phyloP scores from a whole-genome alignment of 2,113 vertebrate species.

The Callocephalon fimbriatum region DNA sequence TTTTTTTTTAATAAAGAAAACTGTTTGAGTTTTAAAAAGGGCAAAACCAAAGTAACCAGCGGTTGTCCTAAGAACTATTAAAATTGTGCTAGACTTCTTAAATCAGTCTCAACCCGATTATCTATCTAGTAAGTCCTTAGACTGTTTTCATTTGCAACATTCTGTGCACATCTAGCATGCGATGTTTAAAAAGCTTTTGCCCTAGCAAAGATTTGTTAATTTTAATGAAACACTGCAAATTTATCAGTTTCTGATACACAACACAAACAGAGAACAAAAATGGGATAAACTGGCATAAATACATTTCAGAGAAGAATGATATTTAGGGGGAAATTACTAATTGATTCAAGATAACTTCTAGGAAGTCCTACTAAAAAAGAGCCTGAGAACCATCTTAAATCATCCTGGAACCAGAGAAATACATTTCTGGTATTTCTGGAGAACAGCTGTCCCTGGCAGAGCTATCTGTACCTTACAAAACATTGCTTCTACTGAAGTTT shows the following conservation, averaged over 20 bases:
- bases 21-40: not conserved
- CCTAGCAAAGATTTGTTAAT: not conserved
- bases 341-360: not conserved
- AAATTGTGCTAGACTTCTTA: not conserved
- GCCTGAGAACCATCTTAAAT: not conserved
- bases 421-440: not conserved
- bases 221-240: not conserved
- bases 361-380: not conserved
- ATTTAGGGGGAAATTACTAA: not conserved
- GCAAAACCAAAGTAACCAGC: not conserved
- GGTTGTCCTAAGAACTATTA: not conserved
- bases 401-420: not conserved
- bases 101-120: not conserved
- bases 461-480: not conserved
- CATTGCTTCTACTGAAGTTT: constrained; percentile 9
- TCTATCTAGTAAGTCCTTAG: not conserved
- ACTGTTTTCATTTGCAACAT: not conserved
- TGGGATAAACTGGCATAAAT: not conserved
- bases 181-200: not conserved
- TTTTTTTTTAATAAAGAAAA: not conserved
- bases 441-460: not conserved
- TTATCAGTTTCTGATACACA: not conserved
- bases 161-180: not conserved
- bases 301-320: too few relatives aligned
- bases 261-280: not conserved